These are phyloP conservation scores for Leptatherina wallacei DNA, from an alignment of 2,797 vertebrate genomes.

Conservation along the genomic window DNA sequence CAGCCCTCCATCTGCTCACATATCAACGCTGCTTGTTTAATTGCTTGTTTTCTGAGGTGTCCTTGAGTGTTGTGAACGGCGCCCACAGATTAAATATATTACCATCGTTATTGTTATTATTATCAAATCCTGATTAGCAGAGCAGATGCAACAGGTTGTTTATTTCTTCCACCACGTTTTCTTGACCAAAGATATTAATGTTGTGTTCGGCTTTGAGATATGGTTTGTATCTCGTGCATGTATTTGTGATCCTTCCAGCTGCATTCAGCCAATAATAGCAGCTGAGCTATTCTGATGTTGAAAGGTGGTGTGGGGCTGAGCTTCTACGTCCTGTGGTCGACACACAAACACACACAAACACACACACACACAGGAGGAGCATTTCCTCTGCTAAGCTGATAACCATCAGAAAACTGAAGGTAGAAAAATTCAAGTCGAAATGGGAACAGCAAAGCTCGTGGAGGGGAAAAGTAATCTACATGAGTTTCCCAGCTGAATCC, in stretches of 20 bases:
- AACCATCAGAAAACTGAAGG: conserved; percentile 79
- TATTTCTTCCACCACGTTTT: background rate
- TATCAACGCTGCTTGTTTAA: too few relatives aligned
- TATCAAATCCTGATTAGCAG: background rate
- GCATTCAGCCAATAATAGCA: conserved; percentile 31
- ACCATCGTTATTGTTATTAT: background rate
- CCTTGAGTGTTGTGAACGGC: background rate
- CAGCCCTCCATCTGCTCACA: too few relatives aligned
- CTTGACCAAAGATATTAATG: background rate
- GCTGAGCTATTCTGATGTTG: conserved; percentile 57
- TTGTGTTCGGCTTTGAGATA: too few relatives aligned
- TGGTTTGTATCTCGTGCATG: background rate
- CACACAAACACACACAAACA: too few relatives aligned
- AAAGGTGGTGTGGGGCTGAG: conserved; percentile 37
- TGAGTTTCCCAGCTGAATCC: conserved; percentile 75
- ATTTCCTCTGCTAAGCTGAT: conserved; percentile 75
- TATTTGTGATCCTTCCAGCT: conserved; percentile 22
- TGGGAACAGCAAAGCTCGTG: conserved; percentile 71
- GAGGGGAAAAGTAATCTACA: conserved; percentile 80
- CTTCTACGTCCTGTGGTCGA: conserved; percentile 27
- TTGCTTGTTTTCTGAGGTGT: background rate
- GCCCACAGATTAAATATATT: too few relatives aligned
- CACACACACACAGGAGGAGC: conserved; percentile 40
- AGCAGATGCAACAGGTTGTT: background rate
- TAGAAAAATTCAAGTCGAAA: conserved; percentile 75